Evolutionary conservation across 2,113 vertebrate species (phyloP).

Genomic region (Mugil cephalus): DNA sequence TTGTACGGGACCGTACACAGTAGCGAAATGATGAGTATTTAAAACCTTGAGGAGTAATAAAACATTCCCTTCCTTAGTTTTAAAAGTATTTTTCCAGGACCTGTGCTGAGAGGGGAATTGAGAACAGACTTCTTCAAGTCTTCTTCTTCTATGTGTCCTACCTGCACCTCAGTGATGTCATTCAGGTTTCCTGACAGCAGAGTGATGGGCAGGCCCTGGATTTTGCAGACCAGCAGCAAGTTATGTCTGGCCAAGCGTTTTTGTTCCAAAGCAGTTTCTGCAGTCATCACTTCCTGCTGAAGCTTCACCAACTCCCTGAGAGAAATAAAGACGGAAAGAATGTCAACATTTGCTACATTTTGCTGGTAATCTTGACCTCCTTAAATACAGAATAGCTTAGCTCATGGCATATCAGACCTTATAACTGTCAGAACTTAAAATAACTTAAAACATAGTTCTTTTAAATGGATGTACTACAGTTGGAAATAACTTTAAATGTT

Average conservation of each 20-base stretch:
- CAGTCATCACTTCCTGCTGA: conserved; percentile 84
- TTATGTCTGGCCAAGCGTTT: conserved; percentile 89
- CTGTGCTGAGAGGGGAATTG: not conserved
- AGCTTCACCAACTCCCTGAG: conserved; percentile 85
- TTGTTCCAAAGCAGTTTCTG: conserved; percentile 89
- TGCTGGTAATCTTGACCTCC: not conserved
- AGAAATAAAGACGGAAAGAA: not conserved
- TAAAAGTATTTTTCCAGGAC: not conserved
- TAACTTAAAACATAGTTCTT: no score
- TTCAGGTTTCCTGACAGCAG: conserved; percentile 87
- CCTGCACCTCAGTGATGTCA: conserved; percentile 91
- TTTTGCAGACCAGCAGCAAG: conserved; percentile 90
- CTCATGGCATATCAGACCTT: not conserved
- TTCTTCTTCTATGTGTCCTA: conserved; percentile 73
- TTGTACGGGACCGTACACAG: no score
- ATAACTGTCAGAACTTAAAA: no score
- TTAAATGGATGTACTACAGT: no score
- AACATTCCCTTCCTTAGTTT: no score
- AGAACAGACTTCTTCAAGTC: not conserved
- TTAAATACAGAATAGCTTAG: not conserved
- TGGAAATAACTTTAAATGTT: no score
- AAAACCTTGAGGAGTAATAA: no score
- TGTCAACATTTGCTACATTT: not conserved
- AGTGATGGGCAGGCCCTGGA: conserved; percentile 85
- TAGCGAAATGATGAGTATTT: no score